Base-by-base conservation (phyloP, 1,140 invertebrate genomes). In the Penaeus japonicus region DNA sequence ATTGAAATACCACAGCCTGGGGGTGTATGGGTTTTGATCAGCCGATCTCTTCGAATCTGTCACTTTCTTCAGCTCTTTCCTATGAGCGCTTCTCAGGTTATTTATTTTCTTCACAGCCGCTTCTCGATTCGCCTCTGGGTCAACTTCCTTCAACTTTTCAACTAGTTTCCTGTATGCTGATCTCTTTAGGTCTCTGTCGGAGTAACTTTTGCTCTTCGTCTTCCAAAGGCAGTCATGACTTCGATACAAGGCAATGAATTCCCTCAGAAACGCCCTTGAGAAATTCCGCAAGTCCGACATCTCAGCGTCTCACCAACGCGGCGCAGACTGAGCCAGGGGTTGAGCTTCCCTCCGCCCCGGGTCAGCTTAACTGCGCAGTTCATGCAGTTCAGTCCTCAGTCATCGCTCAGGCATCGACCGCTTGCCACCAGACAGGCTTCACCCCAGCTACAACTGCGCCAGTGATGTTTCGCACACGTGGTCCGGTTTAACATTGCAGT, bases 41-140 rank as follows among this genome's bases (percentile, higher is more conserved):
- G 4, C 70, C 70, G 70, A 30, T 12, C 70, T 24, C 70, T 30
- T 18, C 12, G 70, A 73, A 7, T 18, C 24, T 2, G 3, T 1
- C 17, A 80, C 78, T 53, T 80, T 80, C 24, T 55, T 80, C 17
- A 18, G 4, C 53, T 80, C 78, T 24, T 80, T 80, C 78, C 78
- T 30, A 39, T 35, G 47, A 22, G 24, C 24, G 20, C 35, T 53
- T 10, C 78, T 20, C 0, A 80, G 24, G 35, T 80, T 80, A 35
- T 80, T 80, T n/a, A 80, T 80, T 32, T 80, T 80, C 78, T 47
- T 80, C n/a, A 39, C 53, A 0, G 47, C 78, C 0, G 78, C 39
- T 5, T 12, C 78, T 2, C 35, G 30, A 24, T 30, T 24, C 7
- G 78, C 78, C 18, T 3, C 1, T 18, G 22, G 15, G n/a, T 80